Base-by-base conservation (phyloP, 1,140 invertebrate genomes). In the Sitobion miscanthi region DNA sequence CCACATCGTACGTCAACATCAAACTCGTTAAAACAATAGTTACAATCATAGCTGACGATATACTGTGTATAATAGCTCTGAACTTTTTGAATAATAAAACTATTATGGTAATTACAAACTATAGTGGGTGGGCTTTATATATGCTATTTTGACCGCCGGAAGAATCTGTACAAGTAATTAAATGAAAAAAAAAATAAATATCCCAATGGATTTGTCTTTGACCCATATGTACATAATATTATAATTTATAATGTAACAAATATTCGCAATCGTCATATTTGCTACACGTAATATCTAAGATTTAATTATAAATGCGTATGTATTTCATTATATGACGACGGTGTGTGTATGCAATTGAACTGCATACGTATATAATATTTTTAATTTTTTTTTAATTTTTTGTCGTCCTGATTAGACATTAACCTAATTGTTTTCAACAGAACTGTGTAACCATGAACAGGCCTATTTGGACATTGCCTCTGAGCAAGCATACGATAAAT, bases 381-480 rank as follows among this genome's bases (percentile, higher is more conserved):
- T 47, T 30, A 1, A 30, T 42, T 90, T 90, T 77, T 23, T 54
- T 54, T 52, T 52, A 20, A 21, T 91, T 38, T 77, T 77, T 77
- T 77, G 30, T 42, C 38, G 45, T 47, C 90, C 11, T 93, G 38
- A 93, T 54, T 85, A 38, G 35, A 85, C n/a, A 45, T 91, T 91
- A 91, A 91, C n/a, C 69, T 57, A 93, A 86, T 86, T 52, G 2
- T 25, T 92, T 85, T 83, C 8, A 49, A 17, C 35, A 93, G 69
- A 92, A 38, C 38, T 38, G 62, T 14, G 45, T 5, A 54, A 86
- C 25, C 20, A 93, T 93, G 91, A 85, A 85, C 35, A 21, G 91
- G 42, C 91, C 91, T 49, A 86, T 93, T 85, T 93, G 91, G 91
- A 93, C 91, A 42, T 57, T 93, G 52, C 91, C 91, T 45, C n/a